phyloP scores from a whole-genome alignment of 1,140 invertebrate genomes.

The Drosophila micromelanica region DNA sequence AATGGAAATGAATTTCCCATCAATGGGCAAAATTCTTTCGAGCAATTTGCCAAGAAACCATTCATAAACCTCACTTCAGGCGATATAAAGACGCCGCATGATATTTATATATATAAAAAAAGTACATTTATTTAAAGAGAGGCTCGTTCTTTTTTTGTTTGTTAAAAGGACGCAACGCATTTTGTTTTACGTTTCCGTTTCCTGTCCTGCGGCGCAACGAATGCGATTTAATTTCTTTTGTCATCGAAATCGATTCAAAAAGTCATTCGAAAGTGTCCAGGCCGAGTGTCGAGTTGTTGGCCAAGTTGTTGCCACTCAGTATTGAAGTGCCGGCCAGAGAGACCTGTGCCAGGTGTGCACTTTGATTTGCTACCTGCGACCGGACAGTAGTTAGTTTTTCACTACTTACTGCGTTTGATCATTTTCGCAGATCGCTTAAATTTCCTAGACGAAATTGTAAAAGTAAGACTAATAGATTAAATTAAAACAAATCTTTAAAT shows the following conservation, averaged over 20 bases:
- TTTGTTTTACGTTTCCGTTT: slow-evolving; percentile 66
- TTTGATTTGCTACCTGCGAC: slow-evolving; percentile 1
- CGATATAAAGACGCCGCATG: slow-evolving; percentile 61
- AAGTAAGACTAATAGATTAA: too few relatives aligned
- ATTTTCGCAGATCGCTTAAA: not conserved
- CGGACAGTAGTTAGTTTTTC: not conserved
- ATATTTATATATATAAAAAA: slow-evolving; percentile 7
- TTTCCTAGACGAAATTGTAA: not conserved
- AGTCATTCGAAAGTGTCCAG: slow-evolving; percentile 51
- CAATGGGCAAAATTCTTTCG: slow-evolving; percentile 2
- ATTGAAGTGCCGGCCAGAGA: slow-evolving; percentile 44
- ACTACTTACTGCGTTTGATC: not conserved
- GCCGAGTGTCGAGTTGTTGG: slow-evolving; percentile 26
- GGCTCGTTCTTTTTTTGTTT: slow-evolving; percentile 10
- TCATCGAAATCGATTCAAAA: slow-evolving; percentile 63
- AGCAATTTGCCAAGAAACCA: slow-evolving; percentile 49
- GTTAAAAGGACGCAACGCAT: slow-evolving; percentile 18
- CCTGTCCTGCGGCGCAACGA: slow-evolving; percentile 72
- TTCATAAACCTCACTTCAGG: slow-evolving; percentile 62
- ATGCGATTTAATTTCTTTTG: slow-evolving; percentile 71
- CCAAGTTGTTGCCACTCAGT: slow-evolving; percentile 68
- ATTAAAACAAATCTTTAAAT: too few relatives aligned
- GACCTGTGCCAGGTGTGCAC: slow-evolving; percentile 60
- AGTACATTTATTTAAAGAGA: not conserved
- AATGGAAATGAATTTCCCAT: slow-evolving; percentile 44